Conservation (phyloP, 2,797 vertebrate genomes). For the Peromyscus eremicus region DNA sequence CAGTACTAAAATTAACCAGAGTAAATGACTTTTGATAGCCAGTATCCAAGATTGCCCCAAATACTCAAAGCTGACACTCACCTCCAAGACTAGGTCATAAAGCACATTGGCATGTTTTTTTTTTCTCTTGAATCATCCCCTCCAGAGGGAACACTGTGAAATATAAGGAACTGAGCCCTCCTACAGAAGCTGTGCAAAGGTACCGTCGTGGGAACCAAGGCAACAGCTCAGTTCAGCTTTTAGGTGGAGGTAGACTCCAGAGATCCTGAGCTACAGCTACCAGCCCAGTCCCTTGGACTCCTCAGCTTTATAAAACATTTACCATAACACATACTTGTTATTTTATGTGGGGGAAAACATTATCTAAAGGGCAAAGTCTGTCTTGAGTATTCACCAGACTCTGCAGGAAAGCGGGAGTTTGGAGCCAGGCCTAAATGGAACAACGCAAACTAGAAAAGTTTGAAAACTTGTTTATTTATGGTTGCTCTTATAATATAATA, state of each 20-base stretch:
- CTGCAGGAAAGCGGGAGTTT: neutral
- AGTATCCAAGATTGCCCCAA: neutral
- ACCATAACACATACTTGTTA: neutral
- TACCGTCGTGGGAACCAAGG: neutral
- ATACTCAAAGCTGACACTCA: accelerated
- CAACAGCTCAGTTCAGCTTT: neutral
- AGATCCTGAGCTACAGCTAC: neutral
- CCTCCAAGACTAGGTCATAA: neutral
- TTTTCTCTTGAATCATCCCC: neutral
- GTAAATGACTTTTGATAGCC: neutral
- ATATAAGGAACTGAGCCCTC: neutral
- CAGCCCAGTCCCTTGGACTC: neutral
- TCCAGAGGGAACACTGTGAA: neutral
- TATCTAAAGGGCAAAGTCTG: neutral
- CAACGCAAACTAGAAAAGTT: neutral
- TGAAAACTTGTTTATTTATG: constrained; percentile 30
- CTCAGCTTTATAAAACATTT: neutral
- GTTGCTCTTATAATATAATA: neutral
- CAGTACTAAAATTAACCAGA: neutral
- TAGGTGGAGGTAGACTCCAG: neutral
- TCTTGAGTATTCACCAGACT: neutral
- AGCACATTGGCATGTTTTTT: neutral
- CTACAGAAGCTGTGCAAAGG: neutral
- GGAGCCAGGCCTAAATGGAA: neutral
- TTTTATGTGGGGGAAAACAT: neutral